These are phyloP conservation scores for Sylvia atricapilla DNA, from an alignment of 2,113 vertebrate species.

Conservation along the genomic window DNA sequence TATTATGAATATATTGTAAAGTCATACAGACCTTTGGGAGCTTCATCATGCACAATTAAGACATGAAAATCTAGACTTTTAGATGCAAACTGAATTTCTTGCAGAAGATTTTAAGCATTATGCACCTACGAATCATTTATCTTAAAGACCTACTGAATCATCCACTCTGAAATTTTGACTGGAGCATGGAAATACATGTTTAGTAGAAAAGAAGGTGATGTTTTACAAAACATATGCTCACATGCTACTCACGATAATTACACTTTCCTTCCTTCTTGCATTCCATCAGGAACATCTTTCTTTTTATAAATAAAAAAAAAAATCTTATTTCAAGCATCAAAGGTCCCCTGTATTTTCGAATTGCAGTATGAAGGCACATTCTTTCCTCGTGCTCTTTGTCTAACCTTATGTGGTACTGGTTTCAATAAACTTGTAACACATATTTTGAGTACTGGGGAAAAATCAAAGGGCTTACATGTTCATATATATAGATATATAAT, in stretches of 20 bases:
- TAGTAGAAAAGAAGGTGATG: neutral
- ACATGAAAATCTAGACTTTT: neutral
- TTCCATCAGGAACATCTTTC: neutral
- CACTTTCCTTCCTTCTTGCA: neutral
- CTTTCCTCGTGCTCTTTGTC: neutral
- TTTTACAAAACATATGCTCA: neutral
- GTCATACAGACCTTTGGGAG: neutral
- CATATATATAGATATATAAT: neutral
- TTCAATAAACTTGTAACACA: neutral
- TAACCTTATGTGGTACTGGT: neutral
- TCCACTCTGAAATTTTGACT: neutral
- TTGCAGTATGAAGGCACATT: fast-evolving
- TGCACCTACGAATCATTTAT: neutral
- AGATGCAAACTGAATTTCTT: neutral
- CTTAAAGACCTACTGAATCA: neutral
- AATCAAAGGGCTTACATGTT: neutral
- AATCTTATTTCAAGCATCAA: neutral
- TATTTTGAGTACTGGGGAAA: neutral
- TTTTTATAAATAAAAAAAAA: neutral
- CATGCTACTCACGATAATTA: neutral
- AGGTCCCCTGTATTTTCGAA: neutral
- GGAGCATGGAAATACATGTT: neutral
- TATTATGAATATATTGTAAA: neutral
- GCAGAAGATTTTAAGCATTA: neutral
- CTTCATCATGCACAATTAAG: neutral